Percentiles rank a stretch among this genome's conserved stretches.
These are phyloP conservation scores for Drosophila neotestacea DNA, from an alignment of 2,888 invertebrate species.

Conservation along the genomic window DNA sequence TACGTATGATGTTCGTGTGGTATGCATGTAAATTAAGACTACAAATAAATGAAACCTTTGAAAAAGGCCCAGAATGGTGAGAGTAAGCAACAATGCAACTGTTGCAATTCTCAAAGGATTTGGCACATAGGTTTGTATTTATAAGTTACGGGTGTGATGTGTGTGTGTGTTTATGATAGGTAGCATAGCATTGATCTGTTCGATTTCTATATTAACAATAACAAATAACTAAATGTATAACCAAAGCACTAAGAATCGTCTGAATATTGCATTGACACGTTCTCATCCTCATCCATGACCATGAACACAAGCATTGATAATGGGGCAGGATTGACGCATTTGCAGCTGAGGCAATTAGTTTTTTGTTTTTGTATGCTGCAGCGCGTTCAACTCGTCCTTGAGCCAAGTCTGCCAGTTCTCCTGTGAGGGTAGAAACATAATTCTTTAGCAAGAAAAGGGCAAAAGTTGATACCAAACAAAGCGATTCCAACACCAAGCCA, in stretches of 20 bases:
- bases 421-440: slow-evolving; percentile 72
- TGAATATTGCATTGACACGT: slow-evolving; percentile 50
- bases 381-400: slow-evolving; percentile 82
- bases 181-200: slow-evolving; percentile 56
- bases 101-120: slow-evolving; percentile 51
- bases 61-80: not conserved
- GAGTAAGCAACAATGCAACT: not conserved
- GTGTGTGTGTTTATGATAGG: slow-evolving; percentile 26
- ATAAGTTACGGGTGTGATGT: slow-evolving; percentile 9
- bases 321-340: slow-evolving; percentile 33
- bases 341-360: slow-evolving; percentile 71
- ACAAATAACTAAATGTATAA: slow-evolving; percentile 74
- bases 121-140: slow-evolving; percentile 60
- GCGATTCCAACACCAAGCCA: slow-evolving; percentile 71
- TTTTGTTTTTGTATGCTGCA: slow-evolving; percentile 78
- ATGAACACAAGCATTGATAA: not conserved
- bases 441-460: slow-evolving; percentile 49
- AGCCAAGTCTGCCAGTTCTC: slow-evolving; percentile 84
- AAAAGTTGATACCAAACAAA: slow-evolving; percentile 39
- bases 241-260: slow-evolving; percentile 63
- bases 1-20: slow-evolving; percentile 11
- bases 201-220: slow-evolving; percentile 72
- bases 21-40: slow-evolving; percentile 54
- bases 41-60: slow-evolving; percentile 51
- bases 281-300: slow-evolving; percentile 16